Evolutionary conservation across 1,140 invertebrate species (phyloP), one percentile per base, ranked within the genome.

Genomic region (Gerris buenoi): DNA sequence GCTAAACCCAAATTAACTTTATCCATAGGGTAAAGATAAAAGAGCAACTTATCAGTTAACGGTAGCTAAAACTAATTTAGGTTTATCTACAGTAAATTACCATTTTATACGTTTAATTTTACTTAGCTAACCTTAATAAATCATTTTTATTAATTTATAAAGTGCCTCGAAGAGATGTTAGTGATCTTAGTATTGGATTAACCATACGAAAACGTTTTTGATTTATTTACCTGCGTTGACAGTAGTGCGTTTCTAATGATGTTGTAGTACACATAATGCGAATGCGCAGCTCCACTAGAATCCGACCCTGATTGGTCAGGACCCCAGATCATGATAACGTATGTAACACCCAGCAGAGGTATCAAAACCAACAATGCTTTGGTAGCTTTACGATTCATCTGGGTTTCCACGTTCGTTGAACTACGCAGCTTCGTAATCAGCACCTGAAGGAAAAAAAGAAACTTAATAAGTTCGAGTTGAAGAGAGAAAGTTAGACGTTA

Each of bases 341-440:
- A 93, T 1, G 90, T 93, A 66, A 93, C 86, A n/a, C 91, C 91
- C 65, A 95, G 81, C n/a, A 95, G 80, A 1, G 92, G 92, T 73
- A 93, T 91, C 14, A 95, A 79, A 10, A 94, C 90, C 10, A 94
- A 77, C 13, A 95, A 80, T 13, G 91, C 91, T 77, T 94, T 94
- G 0, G 88, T 88, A 0, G 91, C 91, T 76, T 94, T 95, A 59
- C 88, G 80, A 76, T 90, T 91, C 75, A 95, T 73, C 65, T 73
- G 71, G 0, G 74, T 74, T 66, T 75, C 73, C 13, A 71, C 72
- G n/a, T 70, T 73, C 62, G 73, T 74, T 10, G 73, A 70, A 13
- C 72, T 74, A 3, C 73, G 63, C 22, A 74, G 68, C 75, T 96
- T 95, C 13, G 92, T 96, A 71, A 96, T 93, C 60, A 96, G 79